Conservation (phyloP, 2,797 vertebrate species). For the Pogonophryne albipinna region DNA sequence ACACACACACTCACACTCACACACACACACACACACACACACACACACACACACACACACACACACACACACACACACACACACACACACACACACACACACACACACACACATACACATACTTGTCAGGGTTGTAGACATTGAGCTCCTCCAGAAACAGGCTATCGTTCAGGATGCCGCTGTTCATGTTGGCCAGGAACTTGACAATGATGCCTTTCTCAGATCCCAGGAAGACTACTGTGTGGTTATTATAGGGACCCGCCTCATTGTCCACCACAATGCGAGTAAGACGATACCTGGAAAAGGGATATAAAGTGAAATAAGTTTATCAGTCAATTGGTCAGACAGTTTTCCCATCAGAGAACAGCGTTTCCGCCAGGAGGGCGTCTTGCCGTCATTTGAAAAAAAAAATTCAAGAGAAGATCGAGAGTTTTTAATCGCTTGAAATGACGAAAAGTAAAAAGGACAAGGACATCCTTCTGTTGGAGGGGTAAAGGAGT, state of each 20-base stretch:
- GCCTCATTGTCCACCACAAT: slow-evolving; percentile 94
- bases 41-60: slow-evolving; percentile 22
- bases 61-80: slow-evolving; percentile 21
- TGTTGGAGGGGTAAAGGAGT: no score
- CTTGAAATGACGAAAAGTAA: no score
- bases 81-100: slow-evolving; percentile 13
- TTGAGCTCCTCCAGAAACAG: slow-evolving; percentile 98
- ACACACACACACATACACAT: slow-evolving; percentile 66
- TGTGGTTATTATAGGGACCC: slow-evolving; percentile 93
- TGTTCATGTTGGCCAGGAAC: slow-evolving; percentile 94
- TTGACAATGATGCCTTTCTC: slow-evolving; percentile 98
- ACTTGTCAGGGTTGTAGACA: slow-evolving; percentile 98
- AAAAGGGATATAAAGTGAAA: slow-evolving; percentile 20
- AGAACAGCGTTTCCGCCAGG: neutral
- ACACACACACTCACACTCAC: slow-evolving; percentile 9
- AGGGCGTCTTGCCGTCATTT: no score
- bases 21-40: slow-evolving; percentile 19
- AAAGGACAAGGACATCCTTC: no score
- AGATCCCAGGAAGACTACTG: slow-evolving; percentile 97
- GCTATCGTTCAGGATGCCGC: slow-evolving; percentile 95
- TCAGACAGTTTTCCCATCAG: slow-evolving; percentile 1
- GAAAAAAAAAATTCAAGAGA: no score
- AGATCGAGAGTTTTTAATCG: no score
- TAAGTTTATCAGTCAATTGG: slow-evolving; percentile 16
- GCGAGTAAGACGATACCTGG: slow-evolving; percentile 96